phyloP scores from a whole-genome alignment of 2,888 invertebrate species.

The Erannis defoliaria region DNA sequence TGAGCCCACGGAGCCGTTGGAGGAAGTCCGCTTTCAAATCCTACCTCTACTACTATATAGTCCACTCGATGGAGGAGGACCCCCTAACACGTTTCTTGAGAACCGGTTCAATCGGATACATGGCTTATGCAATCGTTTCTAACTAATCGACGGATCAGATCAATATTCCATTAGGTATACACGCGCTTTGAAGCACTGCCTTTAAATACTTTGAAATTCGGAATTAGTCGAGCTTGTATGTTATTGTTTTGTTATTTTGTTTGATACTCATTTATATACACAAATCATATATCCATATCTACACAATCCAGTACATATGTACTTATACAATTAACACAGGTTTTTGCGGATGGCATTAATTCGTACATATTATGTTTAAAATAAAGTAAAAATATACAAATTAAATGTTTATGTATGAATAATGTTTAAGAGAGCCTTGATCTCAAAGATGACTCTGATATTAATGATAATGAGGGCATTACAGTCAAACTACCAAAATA shows the following conservation, averaged over 20 bases:
- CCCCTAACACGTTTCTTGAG: conserved; percentile 82
- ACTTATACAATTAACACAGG: too few relatives aligned
- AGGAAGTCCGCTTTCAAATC: conserved; percentile 40
- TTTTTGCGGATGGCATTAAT: too few relatives aligned
- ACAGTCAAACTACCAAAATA: conserved; percentile 1
- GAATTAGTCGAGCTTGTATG: neutral
- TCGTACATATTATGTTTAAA: too few relatives aligned
- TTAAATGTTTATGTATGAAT: neutral
- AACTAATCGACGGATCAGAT: conserved; percentile 66
- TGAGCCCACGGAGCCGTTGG: conserved; percentile 15
- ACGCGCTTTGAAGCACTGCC: conserved; percentile 22
- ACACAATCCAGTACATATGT: too few relatives aligned
- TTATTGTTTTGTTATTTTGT: neutral
- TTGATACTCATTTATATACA: neutral
- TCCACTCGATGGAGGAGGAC: conserved; percentile 61
- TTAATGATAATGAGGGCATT: neutral
- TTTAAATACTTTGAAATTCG: neutral
- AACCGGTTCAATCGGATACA: conserved; percentile 78
- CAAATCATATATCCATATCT: too few relatives aligned
- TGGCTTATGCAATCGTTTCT: conserved; percentile 76
- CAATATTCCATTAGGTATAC: conserved; percentile 42
- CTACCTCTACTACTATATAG: conserved; percentile 35
- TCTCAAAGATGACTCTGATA: neutral
- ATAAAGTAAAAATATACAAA: neutral
- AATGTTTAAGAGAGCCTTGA: conserved; percentile 1